These are phyloP conservation scores for Boleophthalmus pectinirostris DNA, from an alignment of 2,113 vertebrate species.

Conservation along the genomic window DNA sequence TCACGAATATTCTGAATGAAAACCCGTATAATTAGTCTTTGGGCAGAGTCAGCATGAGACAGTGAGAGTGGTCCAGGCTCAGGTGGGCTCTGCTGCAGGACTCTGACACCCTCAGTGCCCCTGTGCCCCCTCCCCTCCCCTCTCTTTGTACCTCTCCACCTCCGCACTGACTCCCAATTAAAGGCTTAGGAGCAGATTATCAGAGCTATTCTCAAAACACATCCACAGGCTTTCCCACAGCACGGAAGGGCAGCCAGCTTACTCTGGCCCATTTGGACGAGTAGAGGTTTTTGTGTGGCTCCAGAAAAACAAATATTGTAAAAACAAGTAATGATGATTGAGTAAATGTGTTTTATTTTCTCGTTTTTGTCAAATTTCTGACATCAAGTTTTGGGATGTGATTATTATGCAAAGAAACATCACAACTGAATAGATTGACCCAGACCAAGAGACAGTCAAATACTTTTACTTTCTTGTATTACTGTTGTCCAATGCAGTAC, in stretches of 20 bases:
- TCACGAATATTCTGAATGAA: no score
- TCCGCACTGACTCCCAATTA: slow-evolving; percentile 74
- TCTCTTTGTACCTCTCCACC: slow-evolving; percentile 44
- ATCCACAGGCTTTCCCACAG: slow-evolving; percentile 67
- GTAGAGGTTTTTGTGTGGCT: slow-evolving; percentile 3
- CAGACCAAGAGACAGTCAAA: no score
- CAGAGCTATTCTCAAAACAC: slow-evolving; percentile 64
- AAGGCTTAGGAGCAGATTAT: slow-evolving; percentile 72
- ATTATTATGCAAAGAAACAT: no score
- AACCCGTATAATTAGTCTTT: no score
- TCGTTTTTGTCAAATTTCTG: slow-evolving; percentile 14
- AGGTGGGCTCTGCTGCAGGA: no score
- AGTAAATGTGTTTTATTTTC: slow-evolving; percentile 40
- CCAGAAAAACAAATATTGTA: slow-evolving; percentile 27
- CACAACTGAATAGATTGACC: no score
- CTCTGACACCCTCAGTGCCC: no score
- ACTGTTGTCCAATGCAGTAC: no score
- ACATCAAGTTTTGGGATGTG: no score
- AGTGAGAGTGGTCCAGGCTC: no score
- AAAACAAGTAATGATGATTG: neutral
- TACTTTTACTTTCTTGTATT: no score
- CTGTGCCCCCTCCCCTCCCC: slow-evolving; percentile 48
- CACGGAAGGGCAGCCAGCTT: slow-evolving; percentile 37
- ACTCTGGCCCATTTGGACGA: slow-evolving; percentile 50
- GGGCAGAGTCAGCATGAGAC: no score